Conservation (phyloP, 2,113 vertebrate genomes). For the Mirounga angustirostris region DNA sequence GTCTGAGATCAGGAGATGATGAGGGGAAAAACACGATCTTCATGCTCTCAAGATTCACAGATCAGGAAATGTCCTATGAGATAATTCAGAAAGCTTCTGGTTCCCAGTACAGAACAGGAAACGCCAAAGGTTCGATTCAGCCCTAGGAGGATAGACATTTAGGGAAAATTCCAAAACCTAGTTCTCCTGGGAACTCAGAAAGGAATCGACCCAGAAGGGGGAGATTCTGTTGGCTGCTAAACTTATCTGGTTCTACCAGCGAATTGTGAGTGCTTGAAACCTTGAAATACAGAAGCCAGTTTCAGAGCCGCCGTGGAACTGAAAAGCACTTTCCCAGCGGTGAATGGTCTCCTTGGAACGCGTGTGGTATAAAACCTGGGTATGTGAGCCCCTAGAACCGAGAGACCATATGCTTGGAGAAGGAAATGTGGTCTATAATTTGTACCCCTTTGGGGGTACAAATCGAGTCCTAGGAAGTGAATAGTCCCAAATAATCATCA, state of each 20-base stretch:
- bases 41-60: slow-evolving; percentile 70
- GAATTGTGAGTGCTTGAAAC: not conserved
- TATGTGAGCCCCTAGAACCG: rapidly evolving
- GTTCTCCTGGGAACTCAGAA: slow-evolving; percentile 43
- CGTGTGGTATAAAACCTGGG: not conserved
- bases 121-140: not conserved
- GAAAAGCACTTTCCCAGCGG: not conserved
- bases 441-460: not conserved
- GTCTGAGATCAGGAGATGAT: slow-evolving; percentile 63
- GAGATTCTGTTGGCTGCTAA: not conserved
- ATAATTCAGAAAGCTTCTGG: slow-evolving; percentile 79
- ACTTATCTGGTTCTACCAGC: not conserved
- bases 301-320: not conserved
- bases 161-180: slow-evolving; percentile 56
- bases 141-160: slow-evolving; percentile 49
- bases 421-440: not conserved
- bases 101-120: slow-evolving; percentile 77
- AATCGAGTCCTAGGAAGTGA: not conserved
- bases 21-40: slow-evolving; percentile 78
- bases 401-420: rapidly evolving
- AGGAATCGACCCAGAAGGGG: slow-evolving; percentile 11
- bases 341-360: not conserved
- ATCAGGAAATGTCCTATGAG: slow-evolving; percentile 76
- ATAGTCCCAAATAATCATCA: not conserved
- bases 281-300: not conserved